Evolutionary conservation across 1,140 invertebrate species (phyloP).

Genomic region (Megalopta genalis): DNA sequence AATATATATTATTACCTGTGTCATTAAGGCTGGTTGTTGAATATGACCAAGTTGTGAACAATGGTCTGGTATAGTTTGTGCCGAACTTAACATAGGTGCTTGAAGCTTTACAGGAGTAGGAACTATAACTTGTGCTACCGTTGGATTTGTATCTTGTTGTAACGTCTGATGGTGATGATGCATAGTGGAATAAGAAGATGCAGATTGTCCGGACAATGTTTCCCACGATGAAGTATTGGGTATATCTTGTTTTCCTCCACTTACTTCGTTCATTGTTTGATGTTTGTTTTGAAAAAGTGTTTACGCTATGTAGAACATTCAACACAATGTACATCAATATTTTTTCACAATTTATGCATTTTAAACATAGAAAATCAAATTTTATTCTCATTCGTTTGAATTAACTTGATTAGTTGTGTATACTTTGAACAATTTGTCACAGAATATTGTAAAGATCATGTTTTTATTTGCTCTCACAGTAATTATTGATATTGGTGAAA

Average conservation of each 20-base stretch:
- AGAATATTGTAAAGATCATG: slow-evolving; percentile 9
- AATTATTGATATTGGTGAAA: not conserved
- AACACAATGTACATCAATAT: not conserved
- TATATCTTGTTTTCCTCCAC: slow-evolving; percentile 78
- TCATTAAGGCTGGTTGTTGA: slow-evolving; percentile 76
- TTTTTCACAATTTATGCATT: not conserved
- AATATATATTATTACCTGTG: slow-evolving; percentile 74
- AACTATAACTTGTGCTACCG: slow-evolving; percentile 78
- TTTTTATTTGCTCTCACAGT: not conserved
- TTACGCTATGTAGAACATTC: slow-evolving; percentile 2
- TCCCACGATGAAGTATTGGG: slow-evolving; percentile 79
- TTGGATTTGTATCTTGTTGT: slow-evolving; percentile 71
- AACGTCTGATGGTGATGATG: slow-evolving; percentile 71
- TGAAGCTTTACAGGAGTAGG: slow-evolving; percentile 81
- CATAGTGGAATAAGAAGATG: slow-evolving; percentile 68
- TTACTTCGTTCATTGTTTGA: slow-evolving; percentile 79
- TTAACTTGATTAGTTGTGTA: not conserved
- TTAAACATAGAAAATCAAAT: not conserved
- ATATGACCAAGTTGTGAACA: slow-evolving; percentile 71
- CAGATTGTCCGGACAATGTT: slow-evolving; percentile 70
- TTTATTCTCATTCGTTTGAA: not conserved
- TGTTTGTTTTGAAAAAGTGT: slow-evolving; percentile 7
- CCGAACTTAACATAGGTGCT: slow-evolving; percentile 70
- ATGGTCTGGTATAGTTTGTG: slow-evolving; percentile 70
- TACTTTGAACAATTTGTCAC: not conserved